Evolutionary conservation across 2,888 invertebrate genomes (phyloP), one percentile per base, ranked within the genome.

Genomic region (Hypselothyrea guttata): DNA sequence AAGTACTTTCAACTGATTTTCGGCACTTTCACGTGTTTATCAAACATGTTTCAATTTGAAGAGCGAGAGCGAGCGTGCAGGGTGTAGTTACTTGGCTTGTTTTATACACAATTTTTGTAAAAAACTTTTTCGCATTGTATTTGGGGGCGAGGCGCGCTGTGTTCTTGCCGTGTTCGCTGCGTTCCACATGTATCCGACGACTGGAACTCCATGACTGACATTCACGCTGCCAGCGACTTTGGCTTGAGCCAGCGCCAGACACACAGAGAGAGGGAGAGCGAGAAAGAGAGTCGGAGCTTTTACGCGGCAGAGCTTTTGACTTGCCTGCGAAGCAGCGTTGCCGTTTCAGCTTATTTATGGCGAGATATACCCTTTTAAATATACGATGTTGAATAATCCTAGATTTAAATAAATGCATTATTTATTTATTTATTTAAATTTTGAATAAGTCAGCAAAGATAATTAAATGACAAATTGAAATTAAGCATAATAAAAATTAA

Each of bases 141-240:
- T 61, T 61, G 54, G 48, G 71, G 70, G 67, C 70, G 70, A 69
- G 78, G 67, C 84, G 86, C 86, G 73, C 68, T 45, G 62, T 61
- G 44, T 56, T 70, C 70, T 22, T 22, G 22, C 22, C 22, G 22
- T 81, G 76, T 64, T 76, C 65, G 77, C 65, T 81, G 77, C 75
- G 87, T 87, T 87, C 88, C 86, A 86, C 86, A 86, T 86, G 82
- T 81, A 88, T 88, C 88, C 88, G 87, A 87, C 88, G 87, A 88
- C 88, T 89, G 89, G 89, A 89, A 89, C 89, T 88, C 88, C 88
- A 89, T 89, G 87, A 89, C 89, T 89, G 86, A 88, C 76, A 75
- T 74, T 79, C 57, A 70, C 66, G 58, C 31, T 45, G 57, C 33
- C 63, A 55, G 59, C 68, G 57, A 61, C 70, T 54, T 47, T 56